phyloP scores from a whole-genome alignment of 2,888 invertebrate genomes.

The Amblyjoppa fuscipennis region DNA sequence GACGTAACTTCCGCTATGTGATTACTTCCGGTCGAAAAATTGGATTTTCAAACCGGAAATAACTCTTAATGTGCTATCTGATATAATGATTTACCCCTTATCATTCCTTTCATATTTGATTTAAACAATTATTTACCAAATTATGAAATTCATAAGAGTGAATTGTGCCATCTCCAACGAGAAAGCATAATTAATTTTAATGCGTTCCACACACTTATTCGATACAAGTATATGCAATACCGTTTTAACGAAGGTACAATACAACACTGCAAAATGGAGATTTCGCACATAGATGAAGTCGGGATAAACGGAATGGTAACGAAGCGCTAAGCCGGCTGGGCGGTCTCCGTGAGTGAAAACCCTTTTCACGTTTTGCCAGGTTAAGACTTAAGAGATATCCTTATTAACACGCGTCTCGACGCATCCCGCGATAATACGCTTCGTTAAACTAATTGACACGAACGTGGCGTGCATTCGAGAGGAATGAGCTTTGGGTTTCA shows the following conservation, averaged over 20 bases:
- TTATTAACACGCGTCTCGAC: slow-evolving; percentile 57
- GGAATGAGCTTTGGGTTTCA: slow-evolving; percentile 22
- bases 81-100: no score
- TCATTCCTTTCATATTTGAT: no score
- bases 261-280: background rate
- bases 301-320: background rate
- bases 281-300: slow-evolving; percentile 9
- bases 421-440: slow-evolving; percentile 62
- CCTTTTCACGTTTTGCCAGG: slow-evolving; percentile 13
- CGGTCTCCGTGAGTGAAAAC: background rate
- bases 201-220: background rate
- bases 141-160: background rate
- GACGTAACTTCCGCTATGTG: no score
- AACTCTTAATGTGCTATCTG: no score
- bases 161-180: background rate
- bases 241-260: slow-evolving; percentile 47
- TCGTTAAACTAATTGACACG: slow-evolving; percentile 63
- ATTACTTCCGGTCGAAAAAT: no score
- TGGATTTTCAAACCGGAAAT: no score
- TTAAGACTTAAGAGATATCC: slow-evolving; percentile 45
- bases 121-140: no score
- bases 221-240: slow-evolving; percentile 10
- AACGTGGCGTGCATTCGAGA: slow-evolving; percentile 31
- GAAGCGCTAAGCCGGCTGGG: background rate
- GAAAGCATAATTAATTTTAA: background rate